Base-by-base conservation (phyloP, 2,113 vertebrate genomes). In the Xiphias gladius region DNA sequence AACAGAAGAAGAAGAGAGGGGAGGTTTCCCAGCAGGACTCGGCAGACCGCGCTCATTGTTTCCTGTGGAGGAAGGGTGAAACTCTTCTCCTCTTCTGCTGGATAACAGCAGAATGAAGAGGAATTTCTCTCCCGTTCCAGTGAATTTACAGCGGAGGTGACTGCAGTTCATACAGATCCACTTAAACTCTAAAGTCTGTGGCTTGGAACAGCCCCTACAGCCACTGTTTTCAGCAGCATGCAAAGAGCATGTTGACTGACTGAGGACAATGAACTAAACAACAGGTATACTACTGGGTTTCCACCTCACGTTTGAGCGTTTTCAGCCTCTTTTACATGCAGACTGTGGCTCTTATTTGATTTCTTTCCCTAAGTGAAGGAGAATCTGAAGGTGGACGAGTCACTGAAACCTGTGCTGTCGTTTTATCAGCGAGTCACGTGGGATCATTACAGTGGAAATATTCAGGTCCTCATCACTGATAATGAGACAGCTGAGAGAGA, bases 401-500 rank as follows among this genome's bases (percentile, higher is more conserved):
- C 59, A 46, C 26, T 58, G 65, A 69, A 46, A 30, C 2, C 28
- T 1, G 22, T 48, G 39, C 4, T 5, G 0, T 2, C 0, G 2
- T 67, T 30, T 57, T 5, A 32, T 65, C 75, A 46, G 35, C 30
- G 12, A 3, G 54, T 22, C 46, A 20, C 50, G 22, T 17, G 28
- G 48, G 19, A 63, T 79, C 76, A 11, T 61, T 26, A 22, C 13
- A 10, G 28, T 10, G 64, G n/a, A 68, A 10, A 32, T 7, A 43
- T n/a, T 30, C 26, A 1, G 0, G 19, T 35, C 22, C 22, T 64
- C 8, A 24, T 61, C 52, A 8, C 22, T 1, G 52, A 17, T 83
- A 78, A 67, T 9, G 43, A 78, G 74, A 19, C 74, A 20, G 74
- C 67, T 35, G 54, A 52, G 43, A n/a, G n/a, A 8, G 50, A 5